phyloP scores from a whole-genome alignment of 2,888 invertebrate species.

The Proisotoma minuta region DNA sequence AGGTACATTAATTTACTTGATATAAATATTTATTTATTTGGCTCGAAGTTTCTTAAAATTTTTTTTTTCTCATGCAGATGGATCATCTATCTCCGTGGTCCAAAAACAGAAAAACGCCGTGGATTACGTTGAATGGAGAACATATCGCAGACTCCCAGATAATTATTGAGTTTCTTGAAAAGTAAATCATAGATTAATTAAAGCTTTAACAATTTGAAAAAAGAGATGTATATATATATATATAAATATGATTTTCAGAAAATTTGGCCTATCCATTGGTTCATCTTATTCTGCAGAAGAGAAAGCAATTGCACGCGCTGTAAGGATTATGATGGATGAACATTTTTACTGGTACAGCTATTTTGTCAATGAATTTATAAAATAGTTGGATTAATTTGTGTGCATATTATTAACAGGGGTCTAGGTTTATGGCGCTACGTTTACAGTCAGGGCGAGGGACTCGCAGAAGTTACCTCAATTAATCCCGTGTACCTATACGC shows the following conservation, averaged over 20 bases:
- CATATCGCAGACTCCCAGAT: slow-evolving; percentile 37
- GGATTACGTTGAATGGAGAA: slow-evolving; percentile 43
- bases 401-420: slow-evolving; percentile 19
- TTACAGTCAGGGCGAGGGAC: slow-evolving; percentile 24
- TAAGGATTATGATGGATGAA: slow-evolving; percentile 49
- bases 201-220: not conserved
- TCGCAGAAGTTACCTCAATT: slow-evolving; percentile 22
- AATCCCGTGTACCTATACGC: not conserved
- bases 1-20: slow-evolving; percentile 10
- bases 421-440: slow-evolving; percentile 32
- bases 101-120: slow-evolving; percentile 38
- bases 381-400: not conserved
- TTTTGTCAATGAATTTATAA: not conserved
- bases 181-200: too few species aligned
- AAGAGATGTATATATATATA: not conserved
- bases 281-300: slow-evolving; percentile 16
- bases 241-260: slow-evolving; percentile 6
- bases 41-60: not conserved
- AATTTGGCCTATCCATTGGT: slow-evolving; percentile 15
- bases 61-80: slow-evolving; percentile 15
- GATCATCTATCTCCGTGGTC: slow-evolving; percentile 20
- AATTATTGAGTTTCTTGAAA: slow-evolving; percentile 30
- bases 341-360: slow-evolving; percentile 50
- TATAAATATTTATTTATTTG: not conserved
- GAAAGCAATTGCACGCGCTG: slow-evolving; percentile 18